Evolutionary conservation across 2,113 vertebrate species (phyloP).

Genomic region (Silurus asotus): DNA sequence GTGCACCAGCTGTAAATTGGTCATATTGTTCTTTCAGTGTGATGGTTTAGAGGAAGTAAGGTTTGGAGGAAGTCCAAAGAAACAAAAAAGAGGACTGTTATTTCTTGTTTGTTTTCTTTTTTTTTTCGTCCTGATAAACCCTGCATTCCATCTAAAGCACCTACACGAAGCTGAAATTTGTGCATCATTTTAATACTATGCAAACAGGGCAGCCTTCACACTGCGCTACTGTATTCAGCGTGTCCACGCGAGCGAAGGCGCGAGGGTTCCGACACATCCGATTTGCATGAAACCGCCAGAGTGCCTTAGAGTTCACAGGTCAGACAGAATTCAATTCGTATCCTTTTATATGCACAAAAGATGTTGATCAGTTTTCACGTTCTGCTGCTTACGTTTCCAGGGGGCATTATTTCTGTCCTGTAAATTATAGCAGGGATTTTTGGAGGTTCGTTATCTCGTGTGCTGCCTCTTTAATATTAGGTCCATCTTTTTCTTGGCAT

Average conservation of each 20-base stretch:
- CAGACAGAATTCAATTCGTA: not conserved
- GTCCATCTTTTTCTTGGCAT: no score
- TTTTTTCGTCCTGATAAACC: constrained; percentile 35
- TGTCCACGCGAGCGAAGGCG: constrained; percentile 47
- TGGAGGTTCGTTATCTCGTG: no score
- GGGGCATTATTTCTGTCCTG: no score
- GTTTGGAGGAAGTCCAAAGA: constrained; percentile 56
- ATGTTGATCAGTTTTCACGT: not conserved
- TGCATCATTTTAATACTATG: constrained; percentile 62
- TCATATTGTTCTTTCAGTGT: not conserved
- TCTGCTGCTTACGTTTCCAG: not conserved
- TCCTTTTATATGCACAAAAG: not conserved
- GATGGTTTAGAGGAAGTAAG: not conserved
- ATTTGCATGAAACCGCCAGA: constrained; percentile 1
- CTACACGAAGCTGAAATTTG: constrained; percentile 53
- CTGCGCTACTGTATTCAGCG: constrained; percentile 25
- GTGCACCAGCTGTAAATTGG: not conserved
- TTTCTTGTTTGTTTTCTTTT: constrained; percentile 48
- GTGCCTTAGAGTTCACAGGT: not conserved
- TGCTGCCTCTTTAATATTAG: no score
- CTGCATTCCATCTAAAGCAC: constrained; percentile 36
- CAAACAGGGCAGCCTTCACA: constrained; percentile 24
- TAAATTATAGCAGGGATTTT: no score
- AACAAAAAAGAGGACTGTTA: constrained; percentile 42
- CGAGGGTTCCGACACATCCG: not conserved